Base-by-base conservation (phyloP, 2,888 invertebrate species). In the Plagiodera versicolora region DNA sequence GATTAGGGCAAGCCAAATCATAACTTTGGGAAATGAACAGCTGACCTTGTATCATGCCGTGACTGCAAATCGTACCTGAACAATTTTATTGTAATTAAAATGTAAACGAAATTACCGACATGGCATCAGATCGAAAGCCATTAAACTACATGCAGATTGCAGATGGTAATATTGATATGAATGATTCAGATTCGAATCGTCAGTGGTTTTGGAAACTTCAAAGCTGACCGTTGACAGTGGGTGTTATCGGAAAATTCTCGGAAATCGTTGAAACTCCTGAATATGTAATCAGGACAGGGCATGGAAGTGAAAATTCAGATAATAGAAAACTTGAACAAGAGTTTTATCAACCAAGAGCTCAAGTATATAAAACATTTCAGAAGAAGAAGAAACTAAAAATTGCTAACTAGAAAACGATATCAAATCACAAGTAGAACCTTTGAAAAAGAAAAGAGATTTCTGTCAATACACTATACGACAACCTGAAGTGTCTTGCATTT, bases 11-110 rank as follows among this genome's bases (percentile, higher is more conserved):
- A 20, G 20, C 20, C 53, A 44, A 53, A 53, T 53, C 45, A 53
- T 44, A 51, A 51, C 53, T 53, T 32, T 53, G 53, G 53, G 53
- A 53, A 53, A 44, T 44, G 28, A 53, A 53, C 53, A 53, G 53
- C 53, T 53, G 53, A 53, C 64, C 65, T 63, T 58, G 11, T 14
- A 14, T 39, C 14, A 66, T 67, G 60, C 60, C 69, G 69, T 69
- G 69, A 67, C 67, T 67, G 48, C 48, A 56, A 63, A 61, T 63
- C 65, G 56, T 66, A 64, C 63, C 64, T 50, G 30, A 55, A 58
- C 61, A 53, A 52, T 61, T 61, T 56, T 50, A 50, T 54, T 53
- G 52, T 58, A 61, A 61, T 61, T 61, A 61, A 61, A 57, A 52
- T 58, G 57, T 51, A 51, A 47, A 57, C 45, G 53, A 53, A 57